These are phyloP conservation scores for Agapetus fuscipes DNA, from an alignment of 2,888 invertebrate species.

Conservation along the genomic window DNA sequence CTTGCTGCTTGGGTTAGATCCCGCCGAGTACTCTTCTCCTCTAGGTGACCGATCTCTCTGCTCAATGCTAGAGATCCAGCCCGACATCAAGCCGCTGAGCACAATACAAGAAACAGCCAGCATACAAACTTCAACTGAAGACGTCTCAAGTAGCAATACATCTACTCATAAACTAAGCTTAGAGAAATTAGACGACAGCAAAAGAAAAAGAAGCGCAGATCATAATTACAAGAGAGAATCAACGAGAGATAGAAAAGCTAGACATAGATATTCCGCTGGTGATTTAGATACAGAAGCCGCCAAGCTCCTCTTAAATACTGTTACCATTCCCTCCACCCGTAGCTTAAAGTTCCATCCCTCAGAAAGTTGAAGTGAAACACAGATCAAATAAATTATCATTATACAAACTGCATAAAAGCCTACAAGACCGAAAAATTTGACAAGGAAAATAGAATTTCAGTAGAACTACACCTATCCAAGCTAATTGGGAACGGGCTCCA, in stretches of 20 bases:
- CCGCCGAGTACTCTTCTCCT: conserved; percentile 34
- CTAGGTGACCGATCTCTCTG: conserved; percentile 25
- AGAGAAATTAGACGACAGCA: conserved; percentile 30
- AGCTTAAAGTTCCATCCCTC: conserved; percentile 49
- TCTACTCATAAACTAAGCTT: conserved; percentile 31
- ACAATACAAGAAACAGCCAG: conserved; percentile 20
- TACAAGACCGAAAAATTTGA: no score
- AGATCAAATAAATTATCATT: no score
- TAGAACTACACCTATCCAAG: no score
- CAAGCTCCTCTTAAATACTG: conserved; percentile 44
- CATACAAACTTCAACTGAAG: conserved; percentile 15
- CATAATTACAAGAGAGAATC: conserved; percentile 30
- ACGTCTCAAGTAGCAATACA: conserved; percentile 15
- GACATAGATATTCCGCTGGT: conserved; percentile 59
- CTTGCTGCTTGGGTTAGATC: conserved; percentile 62
- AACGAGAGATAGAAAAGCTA: conserved; percentile 28
- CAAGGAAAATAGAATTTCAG: no score
- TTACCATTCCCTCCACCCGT: conserved; percentile 52
- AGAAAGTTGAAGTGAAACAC: conserved; percentile 33
- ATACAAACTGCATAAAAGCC: no score
- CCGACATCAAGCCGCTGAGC: conserved; percentile 17
- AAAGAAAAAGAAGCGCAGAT: conserved; percentile 29
- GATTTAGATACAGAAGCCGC: conserved; percentile 53
- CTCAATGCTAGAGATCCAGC: conserved; percentile 16
- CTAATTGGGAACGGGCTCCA: no score